Percentiles rank a stretch among this genome's conserved stretches.
These are phyloP conservation scores for Anguilla obscura DNA, from an alignment of 2,797 vertebrate genomes.

Conservation along the genomic window DNA sequence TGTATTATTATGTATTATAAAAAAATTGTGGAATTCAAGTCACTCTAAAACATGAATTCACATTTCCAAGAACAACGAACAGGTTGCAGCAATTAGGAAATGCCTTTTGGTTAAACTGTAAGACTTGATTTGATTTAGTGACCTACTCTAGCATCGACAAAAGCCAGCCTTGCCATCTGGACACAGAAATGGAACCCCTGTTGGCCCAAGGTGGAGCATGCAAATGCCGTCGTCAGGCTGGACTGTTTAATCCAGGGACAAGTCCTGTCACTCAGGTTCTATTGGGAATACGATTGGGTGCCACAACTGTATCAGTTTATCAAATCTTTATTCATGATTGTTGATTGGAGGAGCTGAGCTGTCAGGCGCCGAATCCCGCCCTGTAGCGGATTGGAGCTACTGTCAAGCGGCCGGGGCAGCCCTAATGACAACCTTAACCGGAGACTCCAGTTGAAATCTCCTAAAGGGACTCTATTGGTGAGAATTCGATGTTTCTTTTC, in stretches of 20 bases:
- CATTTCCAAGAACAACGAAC: neutral
- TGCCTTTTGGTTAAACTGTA: neutral
- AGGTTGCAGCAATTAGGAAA: neutral
- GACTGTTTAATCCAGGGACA: slow-evolving; percentile 19
- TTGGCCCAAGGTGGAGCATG: neutral
- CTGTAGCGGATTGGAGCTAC: slow-evolving; percentile 11
- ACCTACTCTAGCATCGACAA: neutral
- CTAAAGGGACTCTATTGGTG: slow-evolving; percentile 1
- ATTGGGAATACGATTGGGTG: neutral
- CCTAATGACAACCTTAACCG: neutral
- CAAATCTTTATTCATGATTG: neutral
- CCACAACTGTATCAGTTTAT: slow-evolving; percentile 4
- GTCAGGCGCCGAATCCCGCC: neutral
- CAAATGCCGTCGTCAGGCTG: slow-evolving; percentile 5
- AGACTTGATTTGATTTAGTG: neutral
- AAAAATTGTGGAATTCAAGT: neutral
- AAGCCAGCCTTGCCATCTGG: slow-evolving; percentile 24
- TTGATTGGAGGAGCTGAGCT: neutral
- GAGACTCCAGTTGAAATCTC: neutral
- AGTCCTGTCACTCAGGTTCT: slow-evolving; percentile 2
- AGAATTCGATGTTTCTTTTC: slow-evolving; percentile 16
- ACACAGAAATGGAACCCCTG: slow-evolving; percentile 14
- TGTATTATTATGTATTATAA: neutral
- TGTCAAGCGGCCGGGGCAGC: neutral
- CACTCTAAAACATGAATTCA: neutral